These are phyloP conservation scores for Calephelis virginiensis DNA, from an alignment of 1,140 invertebrate genomes.

Conservation along the genomic window DNA sequence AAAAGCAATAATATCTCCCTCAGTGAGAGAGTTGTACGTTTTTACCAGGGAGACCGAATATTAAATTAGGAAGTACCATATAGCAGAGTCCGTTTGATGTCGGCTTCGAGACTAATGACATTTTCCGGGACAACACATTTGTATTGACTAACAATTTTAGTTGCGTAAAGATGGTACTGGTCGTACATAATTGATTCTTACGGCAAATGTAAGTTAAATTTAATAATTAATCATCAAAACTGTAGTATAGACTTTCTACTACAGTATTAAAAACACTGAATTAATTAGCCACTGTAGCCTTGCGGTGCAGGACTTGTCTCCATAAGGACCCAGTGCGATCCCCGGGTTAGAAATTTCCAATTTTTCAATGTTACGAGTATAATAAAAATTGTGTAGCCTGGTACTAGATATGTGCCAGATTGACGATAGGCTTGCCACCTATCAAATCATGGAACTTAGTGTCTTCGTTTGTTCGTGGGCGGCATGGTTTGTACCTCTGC, in stretches of 20 bases:
- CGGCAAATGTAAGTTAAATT: background rate
- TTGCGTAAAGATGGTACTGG: slow-evolving; percentile 4
- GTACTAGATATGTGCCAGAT: no score
- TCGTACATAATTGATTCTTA: slow-evolving; percentile 10
- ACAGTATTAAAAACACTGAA: no score
- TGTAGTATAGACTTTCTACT: background rate
- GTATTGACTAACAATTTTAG: slow-evolving; percentile 22
- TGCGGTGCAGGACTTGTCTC: no score
- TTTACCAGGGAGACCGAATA: slow-evolving; percentile 63
- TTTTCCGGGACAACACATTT: slow-evolving; percentile 56
- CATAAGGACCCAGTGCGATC: no score
- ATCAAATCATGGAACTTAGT: no score
- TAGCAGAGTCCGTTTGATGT: slow-evolving; percentile 67
- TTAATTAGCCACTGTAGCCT: no score
- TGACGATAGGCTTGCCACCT: no score
- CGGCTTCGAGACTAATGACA: slow-evolving; percentile 63
- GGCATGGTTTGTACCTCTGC: no score
- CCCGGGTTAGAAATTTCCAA: no score
- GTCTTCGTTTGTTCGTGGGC: no score
- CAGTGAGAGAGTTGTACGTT: slow-evolving; percentile 40
- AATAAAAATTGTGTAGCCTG: no score
- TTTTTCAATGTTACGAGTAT: no score
- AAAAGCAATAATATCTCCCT: slow-evolving; percentile 8
- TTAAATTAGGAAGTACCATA: slow-evolving; percentile 68
- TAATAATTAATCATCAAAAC: background rate